A percentile compares a stretch with the other conserved stretches of the same genome.
These are phyloP conservation scores for Calosoma granatense DNA, from an alignment of 1,140 invertebrate genomes.

Conservation along the genomic window DNA sequence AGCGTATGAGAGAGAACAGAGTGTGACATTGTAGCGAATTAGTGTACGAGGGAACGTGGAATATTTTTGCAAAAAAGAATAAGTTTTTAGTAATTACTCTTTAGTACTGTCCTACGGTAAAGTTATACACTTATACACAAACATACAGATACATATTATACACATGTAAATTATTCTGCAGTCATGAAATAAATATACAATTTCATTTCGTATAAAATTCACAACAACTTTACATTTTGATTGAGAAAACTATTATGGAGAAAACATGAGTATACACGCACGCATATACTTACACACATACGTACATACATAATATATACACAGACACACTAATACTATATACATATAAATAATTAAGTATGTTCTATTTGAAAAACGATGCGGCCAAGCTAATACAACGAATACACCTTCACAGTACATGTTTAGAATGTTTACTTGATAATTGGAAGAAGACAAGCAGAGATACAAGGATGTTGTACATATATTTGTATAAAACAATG, in stretches of 20 bases:
- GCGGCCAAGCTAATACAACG: neutral
- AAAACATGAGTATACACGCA: too few relatives aligned
- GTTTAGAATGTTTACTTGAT: neutral
- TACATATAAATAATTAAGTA: neutral
- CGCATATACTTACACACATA: neutral
- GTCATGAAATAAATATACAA: too few relatives aligned
- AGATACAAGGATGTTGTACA: neutral
- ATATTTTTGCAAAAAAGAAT: slow-evolving; percentile 5
- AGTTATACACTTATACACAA: neutral
- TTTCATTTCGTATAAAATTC: too few relatives aligned
- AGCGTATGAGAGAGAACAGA: neutral
- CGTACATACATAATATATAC: neutral
- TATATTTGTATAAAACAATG: neutral
- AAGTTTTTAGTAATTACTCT: neutral
- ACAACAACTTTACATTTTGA: too few relatives aligned
- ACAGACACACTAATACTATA: neutral
- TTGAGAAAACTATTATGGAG: too few relatives aligned
- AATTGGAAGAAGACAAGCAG: neutral
- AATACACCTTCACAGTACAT: neutral
- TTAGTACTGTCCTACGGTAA: neutral
- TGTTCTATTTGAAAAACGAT: too few relatives aligned
- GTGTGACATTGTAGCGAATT: neutral
- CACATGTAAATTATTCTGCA: too few relatives aligned
- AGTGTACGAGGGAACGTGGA: neutral
- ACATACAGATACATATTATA: too few relatives aligned